These are phyloP conservation scores for Leptinotarsa peninsularis DNA, from an alignment of 2,888 invertebrate species.

Conservation along the genomic window DNA sequence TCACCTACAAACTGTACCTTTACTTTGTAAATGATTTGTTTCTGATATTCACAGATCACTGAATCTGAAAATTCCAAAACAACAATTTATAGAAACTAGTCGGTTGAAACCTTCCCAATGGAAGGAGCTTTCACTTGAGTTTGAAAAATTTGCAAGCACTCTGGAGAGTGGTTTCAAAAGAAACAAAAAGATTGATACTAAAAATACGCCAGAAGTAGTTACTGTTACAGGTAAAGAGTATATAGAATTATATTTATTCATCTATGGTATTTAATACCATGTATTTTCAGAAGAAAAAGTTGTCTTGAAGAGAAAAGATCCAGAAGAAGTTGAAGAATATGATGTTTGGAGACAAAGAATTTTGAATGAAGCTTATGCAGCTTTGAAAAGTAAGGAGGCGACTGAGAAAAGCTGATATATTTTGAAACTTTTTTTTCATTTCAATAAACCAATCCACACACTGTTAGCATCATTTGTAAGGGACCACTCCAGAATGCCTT, in stretches of 20 bases:
- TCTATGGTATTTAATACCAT: constrained; percentile 21
- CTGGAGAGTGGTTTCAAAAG: constrained; percentile 51
- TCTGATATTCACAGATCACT: constrained; percentile 64
- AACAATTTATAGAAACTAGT: constrained; percentile 71
- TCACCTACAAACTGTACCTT: too few species aligned
- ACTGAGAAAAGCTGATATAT: neutral
- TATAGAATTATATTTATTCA: neutral
- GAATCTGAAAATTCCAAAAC: constrained; percentile 71
- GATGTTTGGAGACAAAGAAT: constrained; percentile 74
- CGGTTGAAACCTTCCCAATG: constrained; percentile 73
- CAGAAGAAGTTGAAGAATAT: constrained; percentile 69
- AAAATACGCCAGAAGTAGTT: constrained; percentile 24
- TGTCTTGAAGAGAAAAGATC: constrained; percentile 48
- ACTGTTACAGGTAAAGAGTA: constrained; percentile 24
- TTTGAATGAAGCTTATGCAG: constrained; percentile 65
- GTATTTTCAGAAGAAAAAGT: constrained; percentile 34
- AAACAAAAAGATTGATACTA: constrained; percentile 26
- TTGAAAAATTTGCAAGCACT: constrained; percentile 66
- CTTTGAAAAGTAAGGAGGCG: constrained; percentile 31
- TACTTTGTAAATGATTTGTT: neutral
- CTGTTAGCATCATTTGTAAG: too few species aligned
- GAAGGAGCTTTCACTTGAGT: constrained; percentile 71
- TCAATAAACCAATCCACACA: too few species aligned
- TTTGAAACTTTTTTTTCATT: too few species aligned
- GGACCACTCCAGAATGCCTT: too few species aligned